phyloP scores from a whole-genome alignment of 2,797 vertebrate genomes.

The Salmo trutta region DNA sequence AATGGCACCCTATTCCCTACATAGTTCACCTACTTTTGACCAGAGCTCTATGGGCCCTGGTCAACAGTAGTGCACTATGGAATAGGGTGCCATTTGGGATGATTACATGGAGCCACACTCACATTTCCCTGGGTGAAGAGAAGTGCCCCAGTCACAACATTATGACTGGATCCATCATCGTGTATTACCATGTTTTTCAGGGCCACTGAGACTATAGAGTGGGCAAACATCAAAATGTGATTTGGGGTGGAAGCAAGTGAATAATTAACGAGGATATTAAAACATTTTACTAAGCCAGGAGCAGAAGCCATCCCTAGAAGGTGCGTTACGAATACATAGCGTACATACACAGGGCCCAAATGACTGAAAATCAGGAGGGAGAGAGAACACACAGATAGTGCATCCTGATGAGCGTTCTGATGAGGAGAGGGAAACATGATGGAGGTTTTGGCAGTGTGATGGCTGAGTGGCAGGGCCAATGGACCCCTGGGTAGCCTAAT shows the following conservation, averaged over 20 bases:
- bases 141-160: slow-evolving; percentile 61
- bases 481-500: slow-evolving; percentile 12
- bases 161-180: slow-evolving; percentile 66
- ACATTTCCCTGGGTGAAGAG: slow-evolving; percentile 47
- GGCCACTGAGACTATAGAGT: slow-evolving; percentile 39
- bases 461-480: slow-evolving; percentile 15
- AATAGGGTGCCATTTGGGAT: too few species aligned
- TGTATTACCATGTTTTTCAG: slow-evolving; percentile 45
- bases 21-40: not conserved
- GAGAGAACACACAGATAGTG: not conserved
- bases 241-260: slow-evolving; percentile 51
- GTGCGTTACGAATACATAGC: not conserved
- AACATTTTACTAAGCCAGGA: slow-evolving; percentile 34
- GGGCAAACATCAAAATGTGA: slow-evolving; percentile 46
- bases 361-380: not conserved
- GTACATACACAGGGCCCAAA: not conserved
- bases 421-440: slow-evolving; percentile 2
- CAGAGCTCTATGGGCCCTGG: too few species aligned
- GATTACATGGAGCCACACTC: slow-evolving; percentile 42
- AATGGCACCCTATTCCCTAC: not conserved
- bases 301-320: slow-evolving; percentile 36
- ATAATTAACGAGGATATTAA: slow-evolving; percentile 60
- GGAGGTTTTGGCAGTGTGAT: not conserved
- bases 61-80: too few species aligned
- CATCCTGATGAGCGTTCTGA: slow-evolving; percentile 12